A percentile compares a stretch with the other conserved stretches of the same genome.
Conservation (phyloP, 2,113 vertebrate species). For the Dicerorhinus sumatrensis region DNA sequence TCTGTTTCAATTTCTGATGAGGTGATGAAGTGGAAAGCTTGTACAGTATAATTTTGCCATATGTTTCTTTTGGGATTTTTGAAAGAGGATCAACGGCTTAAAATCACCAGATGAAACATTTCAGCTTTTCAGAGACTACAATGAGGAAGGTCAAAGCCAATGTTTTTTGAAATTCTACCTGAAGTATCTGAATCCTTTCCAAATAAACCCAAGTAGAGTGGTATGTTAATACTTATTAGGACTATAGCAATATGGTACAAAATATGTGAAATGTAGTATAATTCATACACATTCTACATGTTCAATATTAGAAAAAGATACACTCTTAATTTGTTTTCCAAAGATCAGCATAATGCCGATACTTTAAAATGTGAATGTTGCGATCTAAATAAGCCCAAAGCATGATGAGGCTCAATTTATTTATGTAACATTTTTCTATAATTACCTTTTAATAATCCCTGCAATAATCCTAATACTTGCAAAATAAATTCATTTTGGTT, state of each 20-base stretch:
- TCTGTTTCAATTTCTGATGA: slow-evolving; percentile 77
- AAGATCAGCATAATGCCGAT: neutral
- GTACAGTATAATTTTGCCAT: slow-evolving; percentile 74
- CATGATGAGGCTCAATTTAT: neutral
- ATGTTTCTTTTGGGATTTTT: slow-evolving; percentile 76
- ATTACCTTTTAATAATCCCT: slow-evolving; percentile 54
- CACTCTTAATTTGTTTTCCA: slow-evolving; percentile 23
- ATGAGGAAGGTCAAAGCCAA: slow-evolving; percentile 67
- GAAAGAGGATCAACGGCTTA: slow-evolving; percentile 76
- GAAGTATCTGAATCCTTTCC: slow-evolving; percentile 31
- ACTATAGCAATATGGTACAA: neutral
- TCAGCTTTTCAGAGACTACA: slow-evolving; percentile 54
- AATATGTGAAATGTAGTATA: slow-evolving; percentile 5
- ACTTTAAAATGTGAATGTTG: slow-evolving; percentile 32
- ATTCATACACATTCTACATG: neutral
- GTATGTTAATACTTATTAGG: neutral
- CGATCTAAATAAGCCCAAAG: slow-evolving; percentile 33
- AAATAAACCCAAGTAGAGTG: slow-evolving; percentile 49
- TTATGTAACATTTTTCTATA: neutral
- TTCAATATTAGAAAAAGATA: slow-evolving; percentile 18
- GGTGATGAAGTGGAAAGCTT: slow-evolving; percentile 76
- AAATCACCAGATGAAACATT: slow-evolving; percentile 65
- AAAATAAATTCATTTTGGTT: slow-evolving; percentile 48
- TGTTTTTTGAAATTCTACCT: neutral
- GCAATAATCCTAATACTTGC: slow-evolving; percentile 31